A percentile compares a stretch with the other conserved stretches of the same genome.
Evolutionary conservation across 2,888 invertebrate species (phyloP).

Genomic region (Neocrepidodera transversa): DNA sequence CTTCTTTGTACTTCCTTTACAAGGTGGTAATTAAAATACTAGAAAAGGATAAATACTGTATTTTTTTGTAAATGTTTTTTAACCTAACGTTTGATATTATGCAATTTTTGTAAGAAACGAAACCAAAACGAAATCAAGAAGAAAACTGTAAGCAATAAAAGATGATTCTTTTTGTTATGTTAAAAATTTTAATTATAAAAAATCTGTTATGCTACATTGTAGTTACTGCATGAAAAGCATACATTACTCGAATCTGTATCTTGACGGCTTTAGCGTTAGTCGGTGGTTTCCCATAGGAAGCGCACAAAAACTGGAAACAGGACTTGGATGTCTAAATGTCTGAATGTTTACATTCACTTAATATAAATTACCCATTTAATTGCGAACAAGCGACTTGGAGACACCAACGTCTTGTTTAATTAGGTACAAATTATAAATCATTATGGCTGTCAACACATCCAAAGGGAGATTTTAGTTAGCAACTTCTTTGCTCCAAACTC

Average conservation of each 20-base stretch:
- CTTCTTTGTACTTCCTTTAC: no score
- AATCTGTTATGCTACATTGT: no score
- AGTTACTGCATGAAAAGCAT: no score
- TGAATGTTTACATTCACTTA: slow-evolving; percentile 38
- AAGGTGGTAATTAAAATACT: no score
- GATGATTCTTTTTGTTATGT: no score
- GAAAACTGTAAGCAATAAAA: no score
- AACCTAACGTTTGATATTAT: no score
- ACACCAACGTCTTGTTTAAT: slow-evolving; percentile 47
- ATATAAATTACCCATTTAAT: slow-evolving; percentile 39
- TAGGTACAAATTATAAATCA: slow-evolving; percentile 48
- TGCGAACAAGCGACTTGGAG: slow-evolving; percentile 37
- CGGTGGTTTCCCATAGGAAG: not conserved
- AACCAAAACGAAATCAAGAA: no score
- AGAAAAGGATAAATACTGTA: no score
- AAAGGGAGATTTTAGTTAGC: slow-evolving; percentile 35
- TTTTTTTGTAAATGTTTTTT: no score
- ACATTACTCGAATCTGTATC: not conserved
- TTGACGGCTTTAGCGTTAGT: not conserved
- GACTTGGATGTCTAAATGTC: slow-evolving; percentile 33
- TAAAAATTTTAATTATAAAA: no score
- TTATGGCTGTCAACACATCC: slow-evolving; percentile 43
- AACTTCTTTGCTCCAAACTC: slow-evolving; percentile 34
- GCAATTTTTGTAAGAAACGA: no score
- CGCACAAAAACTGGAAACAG: slow-evolving; percentile 26